phyloP scores from a whole-genome alignment of 1,140 invertebrate genomes.

The Tetranychus urticae region DNA sequence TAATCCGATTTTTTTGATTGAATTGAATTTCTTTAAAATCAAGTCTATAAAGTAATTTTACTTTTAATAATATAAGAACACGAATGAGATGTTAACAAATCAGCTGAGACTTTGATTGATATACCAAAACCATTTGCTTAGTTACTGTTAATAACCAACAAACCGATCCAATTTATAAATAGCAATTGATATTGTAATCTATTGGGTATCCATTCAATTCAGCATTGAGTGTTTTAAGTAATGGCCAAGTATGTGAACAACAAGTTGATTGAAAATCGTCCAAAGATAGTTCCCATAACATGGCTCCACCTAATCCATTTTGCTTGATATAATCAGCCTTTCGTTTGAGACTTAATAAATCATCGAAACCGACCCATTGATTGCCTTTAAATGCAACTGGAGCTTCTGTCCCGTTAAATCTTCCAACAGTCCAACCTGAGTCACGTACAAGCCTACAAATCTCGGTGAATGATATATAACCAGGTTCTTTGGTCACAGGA shows the following conservation, averaged over 20 bases:
- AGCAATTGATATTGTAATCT: not conserved
- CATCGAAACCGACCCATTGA: conserved; percentile 64
- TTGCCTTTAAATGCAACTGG: conserved; percentile 39
- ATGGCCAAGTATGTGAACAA: conserved; percentile 7
- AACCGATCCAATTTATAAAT: too few species aligned
- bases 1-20: too few species aligned
- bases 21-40: too few species aligned
- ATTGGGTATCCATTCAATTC: conserved; percentile 1
- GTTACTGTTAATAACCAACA: too few species aligned
- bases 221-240: conserved; percentile 10
- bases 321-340: conserved; percentile 25
- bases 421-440: conserved; percentile 30
- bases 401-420: conserved; percentile 39
- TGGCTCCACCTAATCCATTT: conserved; percentile 23
- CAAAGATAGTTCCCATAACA: conserved; percentile 18
- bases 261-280: conserved; percentile 18
- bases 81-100: too few species aligned
- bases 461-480: conserved; percentile 75
- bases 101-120: too few species aligned
- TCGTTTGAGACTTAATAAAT: conserved; percentile 34
- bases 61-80: too few species aligned
- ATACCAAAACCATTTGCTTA: too few species aligned
- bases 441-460: conserved; percentile 40
- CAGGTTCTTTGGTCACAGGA: conserved; percentile 58
- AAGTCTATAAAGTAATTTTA: too few species aligned